Percentiles rank a stretch among this genome's conserved stretches.
Conservation (phyloP, 2,797 vertebrate species). For the Melanotaenia nigrans region DNA sequence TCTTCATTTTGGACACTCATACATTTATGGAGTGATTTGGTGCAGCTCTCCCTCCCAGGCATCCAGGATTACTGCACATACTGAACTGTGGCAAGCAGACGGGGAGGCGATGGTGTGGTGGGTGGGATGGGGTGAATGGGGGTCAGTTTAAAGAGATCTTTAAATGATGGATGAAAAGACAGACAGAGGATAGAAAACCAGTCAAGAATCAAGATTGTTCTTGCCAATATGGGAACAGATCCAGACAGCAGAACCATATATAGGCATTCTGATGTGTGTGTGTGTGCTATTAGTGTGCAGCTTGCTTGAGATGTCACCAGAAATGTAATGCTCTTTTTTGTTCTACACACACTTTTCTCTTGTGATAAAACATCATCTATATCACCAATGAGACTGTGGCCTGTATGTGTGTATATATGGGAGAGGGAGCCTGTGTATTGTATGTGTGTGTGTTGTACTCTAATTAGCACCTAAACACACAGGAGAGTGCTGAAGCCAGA, state of each 20-base stretch:
- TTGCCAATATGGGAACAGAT: not conserved
- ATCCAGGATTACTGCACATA: constrained; percentile 74
- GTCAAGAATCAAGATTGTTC: constrained; percentile 31
- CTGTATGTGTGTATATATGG: constrained; percentile 28
- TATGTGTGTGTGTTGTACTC: constrained; percentile 57
- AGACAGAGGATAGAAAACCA: constrained; percentile 28
- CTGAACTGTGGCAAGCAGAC: constrained; percentile 38
- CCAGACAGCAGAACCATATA: constrained; percentile 12
- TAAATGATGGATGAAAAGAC: constrained; percentile 48
- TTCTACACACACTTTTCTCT: constrained; percentile 74
- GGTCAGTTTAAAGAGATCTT: constrained; percentile 19
- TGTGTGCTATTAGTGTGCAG: constrained; percentile 12
- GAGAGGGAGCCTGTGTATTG: constrained; percentile 25
- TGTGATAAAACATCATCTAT: constrained; percentile 77
- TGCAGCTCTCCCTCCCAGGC: constrained; percentile 70
- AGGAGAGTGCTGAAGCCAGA: constrained; percentile 75
- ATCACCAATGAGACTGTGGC: constrained; percentile 57
- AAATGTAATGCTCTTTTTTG: constrained; percentile 78
- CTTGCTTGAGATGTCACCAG: constrained; percentile 74
- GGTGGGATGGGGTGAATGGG: not conserved
- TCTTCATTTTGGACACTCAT: constrained; percentile 82
- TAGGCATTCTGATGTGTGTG: constrained; percentile 13
- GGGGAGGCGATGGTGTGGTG: not conserved
- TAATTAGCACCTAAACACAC: constrained; percentile 84
- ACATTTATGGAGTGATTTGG: constrained; percentile 82